phyloP scores from a whole-genome alignment of 2,888 invertebrate genomes.

The Crematogaster levior region DNA sequence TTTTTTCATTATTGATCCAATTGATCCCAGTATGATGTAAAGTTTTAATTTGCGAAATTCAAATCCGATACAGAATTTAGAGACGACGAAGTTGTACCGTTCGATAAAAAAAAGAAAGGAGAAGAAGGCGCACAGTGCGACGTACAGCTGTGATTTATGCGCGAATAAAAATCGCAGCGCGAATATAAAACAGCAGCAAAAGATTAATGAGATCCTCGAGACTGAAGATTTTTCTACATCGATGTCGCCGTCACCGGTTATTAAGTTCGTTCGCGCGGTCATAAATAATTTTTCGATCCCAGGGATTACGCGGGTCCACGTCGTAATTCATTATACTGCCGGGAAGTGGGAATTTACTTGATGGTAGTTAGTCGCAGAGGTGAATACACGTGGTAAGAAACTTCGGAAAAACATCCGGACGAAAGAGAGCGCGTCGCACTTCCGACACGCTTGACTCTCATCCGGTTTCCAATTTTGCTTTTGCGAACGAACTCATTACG shows the following conservation, averaged over 20 bases:
- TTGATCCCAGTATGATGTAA: background rate
- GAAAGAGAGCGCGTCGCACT: slow-evolving; percentile 21
- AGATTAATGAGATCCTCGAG: slow-evolving; percentile 32
- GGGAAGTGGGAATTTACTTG: slow-evolving; percentile 19
- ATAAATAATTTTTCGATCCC: slow-evolving; percentile 45
- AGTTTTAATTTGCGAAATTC: background rate
- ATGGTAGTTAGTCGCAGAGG: background rate
- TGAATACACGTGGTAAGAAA: slow-evolving; percentile 20
- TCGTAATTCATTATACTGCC: slow-evolving; percentile 32
- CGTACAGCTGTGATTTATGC: slow-evolving; percentile 25
- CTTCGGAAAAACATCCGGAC: slow-evolving; percentile 2
- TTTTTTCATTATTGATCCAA: background rate
- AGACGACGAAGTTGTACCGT: background rate
- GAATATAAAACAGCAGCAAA: slow-evolving; percentile 6
- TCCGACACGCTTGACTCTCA: slow-evolving; percentile 52
- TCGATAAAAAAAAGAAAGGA: background rate
- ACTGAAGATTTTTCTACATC: slow-evolving; percentile 12
- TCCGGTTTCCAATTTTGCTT: slow-evolving; percentile 35
- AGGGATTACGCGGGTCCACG: slow-evolving; percentile 18
- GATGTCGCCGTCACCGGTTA: slow-evolving; percentile 8
- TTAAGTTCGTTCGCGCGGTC: slow-evolving; percentile 35
- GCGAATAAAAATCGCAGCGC: slow-evolving; percentile 29
- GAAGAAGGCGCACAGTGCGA: background rate
- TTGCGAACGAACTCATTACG: slow-evolving; percentile 6
- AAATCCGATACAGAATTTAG: background rate